Base-by-base conservation (phyloP, 2,888 invertebrate species). In the Abscondita cerata region DNA sequence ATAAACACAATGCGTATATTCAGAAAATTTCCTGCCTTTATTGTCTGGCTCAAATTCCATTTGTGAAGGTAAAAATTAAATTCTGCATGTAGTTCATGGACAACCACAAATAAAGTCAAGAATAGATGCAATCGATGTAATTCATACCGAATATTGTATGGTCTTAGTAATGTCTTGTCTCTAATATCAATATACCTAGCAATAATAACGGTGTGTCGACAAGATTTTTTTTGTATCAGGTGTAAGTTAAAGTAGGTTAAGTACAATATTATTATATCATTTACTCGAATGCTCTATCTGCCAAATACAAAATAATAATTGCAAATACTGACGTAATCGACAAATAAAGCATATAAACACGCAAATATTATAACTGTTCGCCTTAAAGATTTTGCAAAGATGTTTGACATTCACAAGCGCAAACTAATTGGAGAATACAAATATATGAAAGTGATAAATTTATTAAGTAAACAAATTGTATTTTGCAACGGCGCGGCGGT, bases 61-160 rank as follows among this genome's bases (percentile, higher is more conserved):
- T 59, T 25, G 52, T 53, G 59, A 59, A 53, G 12, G 59, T 52
- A 57, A 62, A 62, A 62, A 62, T 59, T 47, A 53, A 54, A 25
- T 40, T 16, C 33, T 44, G 46, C 65, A 65, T 65, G 55, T 65
- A 65, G 65, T 60, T 65, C 65, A 65, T 54, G 65, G 65, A 62
- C 62, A 56, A 55, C 64, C 16, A 36, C 65, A 62, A 62, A 62
- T 59, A 62, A 62, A 65, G 47, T 62, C 64, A 54, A 36, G 57
- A 62, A 58, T 56, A 59, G 60, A 64, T 65, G 62, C 65, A 60
- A 56, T 65, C 62, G 36, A 31, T 52, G 59, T 59, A 65, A 62
- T 62, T 62, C 55, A 56, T 40, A 59, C 55, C 48, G 53, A 52
- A 56, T n/a, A n/a, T 52, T 61, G 56, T 62, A 44, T 52, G 48